Percentiles rank a stretch among this genome's conserved stretches.
Conservation (phyloP, 1,140 invertebrate species). For the Parapsyche elsis region DNA sequence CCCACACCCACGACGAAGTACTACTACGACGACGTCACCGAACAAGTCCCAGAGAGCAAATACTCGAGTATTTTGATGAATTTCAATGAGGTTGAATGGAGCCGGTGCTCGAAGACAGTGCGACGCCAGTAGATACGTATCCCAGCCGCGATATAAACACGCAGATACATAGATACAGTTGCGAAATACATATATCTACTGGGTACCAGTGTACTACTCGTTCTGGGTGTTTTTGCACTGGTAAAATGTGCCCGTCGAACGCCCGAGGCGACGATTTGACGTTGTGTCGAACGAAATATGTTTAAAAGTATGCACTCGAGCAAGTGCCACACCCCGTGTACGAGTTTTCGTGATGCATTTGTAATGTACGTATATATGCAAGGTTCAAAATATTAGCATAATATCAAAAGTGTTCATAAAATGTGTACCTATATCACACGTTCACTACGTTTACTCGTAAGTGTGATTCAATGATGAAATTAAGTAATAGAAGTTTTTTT, state of each 20-base stretch:
- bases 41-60: not conserved
- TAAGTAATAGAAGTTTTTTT: too few species aligned
- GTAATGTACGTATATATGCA: too few species aligned
- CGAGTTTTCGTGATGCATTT: too few species aligned
- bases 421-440: too few species aligned
- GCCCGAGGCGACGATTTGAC: too few species aligned
- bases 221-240: not conserved
- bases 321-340: too few species aligned
- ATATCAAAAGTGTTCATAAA: too few species aligned
- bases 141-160: not conserved
- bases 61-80: constrained; percentile 30
- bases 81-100: constrained; percentile 43
- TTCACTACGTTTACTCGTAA: too few species aligned
- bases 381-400: too few species aligned
- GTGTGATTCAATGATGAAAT: too few species aligned
- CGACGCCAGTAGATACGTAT: constrained; percentile 44
- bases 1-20: not conserved
- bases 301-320: too few species aligned
- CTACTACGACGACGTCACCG: not conserved
- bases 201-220: not conserved
- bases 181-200: not conserved
- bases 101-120: constrained; percentile 40
- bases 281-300: too few species aligned
- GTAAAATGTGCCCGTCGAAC: not conserved
- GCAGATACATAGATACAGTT: not conserved